These are phyloP conservation scores for Plutella xylostella DNA, from an alignment of 2,888 invertebrate species.

Conservation along the genomic window DNA sequence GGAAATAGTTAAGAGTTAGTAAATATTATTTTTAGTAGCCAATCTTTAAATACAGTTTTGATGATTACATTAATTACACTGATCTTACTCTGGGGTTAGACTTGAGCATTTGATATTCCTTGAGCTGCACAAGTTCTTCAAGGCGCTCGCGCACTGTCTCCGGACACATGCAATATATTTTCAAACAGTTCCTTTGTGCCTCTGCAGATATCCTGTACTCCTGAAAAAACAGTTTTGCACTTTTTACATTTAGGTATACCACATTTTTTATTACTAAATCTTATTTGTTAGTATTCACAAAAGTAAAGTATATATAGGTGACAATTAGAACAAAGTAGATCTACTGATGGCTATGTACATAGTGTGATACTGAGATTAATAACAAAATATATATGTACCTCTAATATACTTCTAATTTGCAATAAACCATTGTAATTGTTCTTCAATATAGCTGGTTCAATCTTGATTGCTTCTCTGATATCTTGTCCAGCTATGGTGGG, in stretches of 20 bases:
- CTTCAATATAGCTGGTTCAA: slow-evolving; percentile 74
- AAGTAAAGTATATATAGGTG: too few relatives aligned
- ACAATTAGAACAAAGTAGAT: too few relatives aligned
- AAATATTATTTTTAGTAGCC: too few relatives aligned
- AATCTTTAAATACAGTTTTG: too few relatives aligned
- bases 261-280: too few relatives aligned
- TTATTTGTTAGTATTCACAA: too few relatives aligned
- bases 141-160: slow-evolving; percentile 70
- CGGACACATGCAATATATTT: slow-evolving; percentile 69
- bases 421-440: slow-evolving; percentile 65
- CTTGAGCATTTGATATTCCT: slow-evolving; percentile 71
- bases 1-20: too few relatives aligned
- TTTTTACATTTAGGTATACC: too few relatives aligned
- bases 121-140: slow-evolving; percentile 61
- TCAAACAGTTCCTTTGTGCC: slow-evolving; percentile 60
- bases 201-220: slow-evolving; percentile 68
- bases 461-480: slow-evolving; percentile 61
- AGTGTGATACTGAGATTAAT: too few relatives aligned
- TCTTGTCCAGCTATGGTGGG: slow-evolving; percentile 64
- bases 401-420: slow-evolving; percentile 48
- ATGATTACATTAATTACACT: background rate
- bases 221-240: too few relatives aligned
- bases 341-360: too few relatives aligned
- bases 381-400: background rate
- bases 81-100: slow-evolving; percentile 69